Base-by-base conservation (phyloP, 1,140 invertebrate genomes). In the Zaprionus capensis region DNA sequence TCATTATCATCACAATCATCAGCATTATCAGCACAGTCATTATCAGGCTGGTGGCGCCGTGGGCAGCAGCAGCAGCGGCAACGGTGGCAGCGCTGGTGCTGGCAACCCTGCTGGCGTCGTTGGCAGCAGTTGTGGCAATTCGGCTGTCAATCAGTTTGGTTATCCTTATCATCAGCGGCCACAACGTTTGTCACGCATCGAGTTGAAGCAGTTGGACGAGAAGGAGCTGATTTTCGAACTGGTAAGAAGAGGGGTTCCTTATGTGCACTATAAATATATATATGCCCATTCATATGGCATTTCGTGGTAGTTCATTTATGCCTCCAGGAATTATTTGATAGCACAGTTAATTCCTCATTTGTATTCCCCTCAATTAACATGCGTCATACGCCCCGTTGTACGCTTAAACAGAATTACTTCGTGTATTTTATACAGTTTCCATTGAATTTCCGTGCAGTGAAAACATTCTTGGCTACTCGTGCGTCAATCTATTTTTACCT, bases 201-300 rank as follows among this genome's bases (percentile, higher is more conserved):
- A 98, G 92, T 94, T 99, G 2, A 95, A 96, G 83, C 96, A 97
- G 55, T 93, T 99, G 68, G 97, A 99, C 85, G 98, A 99, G 91
- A 97, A 97, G 92, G 97, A 99, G 93, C 95, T 99, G 56, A 98
- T 99, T 92, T 98, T 99, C 93, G 98, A 99, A 93, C 93, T 99
- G 94, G 98, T 75, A 44, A 66, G 11, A 53, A 7, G 15, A 15
- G 15, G 1, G 6, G 12, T n/a, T n/a, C 41, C 15, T 6, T 44
- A 56, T 24, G 26, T 49, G 36, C n/a, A 36, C 7, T 17, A 66
- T 28, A 65, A 20, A 41, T 44, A n/a, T 31, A 31, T 44, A 44
- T 1, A 11, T 22, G 12, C 1, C 5, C 26, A 1, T 63, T 53
- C 62, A 64, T 20, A 15, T 4, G 6, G 5, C 26, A 28, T 5